Percentiles rank a stretch among this genome's conserved stretches.
Evolutionary conservation across 2,797 vertebrate genomes (phyloP).

Genomic region (Acanthis flammea): DNA sequence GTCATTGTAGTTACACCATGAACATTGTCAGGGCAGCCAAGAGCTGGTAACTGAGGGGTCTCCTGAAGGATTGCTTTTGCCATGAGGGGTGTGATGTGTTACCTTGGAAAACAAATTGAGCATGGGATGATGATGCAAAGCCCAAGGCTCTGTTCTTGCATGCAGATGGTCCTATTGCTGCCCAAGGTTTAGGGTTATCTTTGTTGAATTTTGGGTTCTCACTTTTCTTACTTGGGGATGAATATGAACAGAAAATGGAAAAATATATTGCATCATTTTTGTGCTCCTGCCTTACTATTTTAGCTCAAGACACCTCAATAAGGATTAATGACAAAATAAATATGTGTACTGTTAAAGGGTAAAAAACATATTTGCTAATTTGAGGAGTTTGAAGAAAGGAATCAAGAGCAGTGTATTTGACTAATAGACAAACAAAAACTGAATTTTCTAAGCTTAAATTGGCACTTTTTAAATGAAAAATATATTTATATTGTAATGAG

Average conservation of each 20-base stretch:
- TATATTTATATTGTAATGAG: neutral
- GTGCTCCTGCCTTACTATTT: neutral
- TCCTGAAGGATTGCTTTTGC: neutral
- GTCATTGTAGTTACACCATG: neutral
- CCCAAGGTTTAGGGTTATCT: neutral
- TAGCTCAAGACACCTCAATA: neutral
- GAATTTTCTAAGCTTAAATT: neutral
- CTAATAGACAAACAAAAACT: neutral
- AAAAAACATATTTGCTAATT: neutral
- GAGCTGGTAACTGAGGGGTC: neutral
- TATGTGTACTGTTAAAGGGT: neutral
- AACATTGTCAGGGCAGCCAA: neutral
- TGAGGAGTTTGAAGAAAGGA: neutral
- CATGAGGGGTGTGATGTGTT: neutral
- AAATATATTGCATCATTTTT: neutral
- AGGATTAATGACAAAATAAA: neutral
- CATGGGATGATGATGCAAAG: neutral
- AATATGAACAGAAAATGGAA: neutral
- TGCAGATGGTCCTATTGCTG: neutral
- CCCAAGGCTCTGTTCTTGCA: neutral
- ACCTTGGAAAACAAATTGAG: neutral
- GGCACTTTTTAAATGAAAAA: neutral
- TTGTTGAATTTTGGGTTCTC: neutral
- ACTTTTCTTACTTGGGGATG: neutral
- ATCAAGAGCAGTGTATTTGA: neutral